Conservation (phyloP, 2,113 vertebrate genomes). For the Theristicus caerulescens region DNA sequence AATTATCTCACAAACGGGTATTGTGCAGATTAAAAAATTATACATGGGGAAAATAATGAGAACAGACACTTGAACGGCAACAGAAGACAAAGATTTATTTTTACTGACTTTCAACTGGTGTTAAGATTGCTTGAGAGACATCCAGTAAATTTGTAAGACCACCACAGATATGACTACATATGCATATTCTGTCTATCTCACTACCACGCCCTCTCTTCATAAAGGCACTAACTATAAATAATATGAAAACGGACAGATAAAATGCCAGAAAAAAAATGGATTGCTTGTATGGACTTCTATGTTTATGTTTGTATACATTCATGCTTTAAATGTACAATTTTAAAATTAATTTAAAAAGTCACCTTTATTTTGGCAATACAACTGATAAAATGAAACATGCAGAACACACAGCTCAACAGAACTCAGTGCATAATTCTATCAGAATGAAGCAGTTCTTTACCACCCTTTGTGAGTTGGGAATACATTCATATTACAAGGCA, state of each 20-base stretch:
- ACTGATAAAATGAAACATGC: constrained; percentile 70
- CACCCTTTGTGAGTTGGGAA: constrained; percentile 12
- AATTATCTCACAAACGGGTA: neutral
- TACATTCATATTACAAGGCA: constrained; percentile 68
- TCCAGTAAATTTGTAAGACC: constrained; percentile 50
- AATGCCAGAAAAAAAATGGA: neutral
- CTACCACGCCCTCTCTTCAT: constrained; percentile 52
- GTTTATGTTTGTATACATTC: constrained; percentile 52
- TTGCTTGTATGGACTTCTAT: constrained; percentile 6
- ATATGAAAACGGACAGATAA: neutral
- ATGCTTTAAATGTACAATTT: constrained; percentile 61
- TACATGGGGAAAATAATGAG: constrained; percentile 27
- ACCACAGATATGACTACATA: constrained; percentile 54
- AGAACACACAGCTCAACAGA: constrained; percentile 41
- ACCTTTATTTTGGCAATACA: constrained; percentile 63
- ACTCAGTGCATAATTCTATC: constrained; percentile 72
- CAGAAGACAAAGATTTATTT: constrained; percentile 64
- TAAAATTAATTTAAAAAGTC: constrained; percentile 41
- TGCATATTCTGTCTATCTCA: constrained; percentile 55
- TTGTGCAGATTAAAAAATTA: neutral
- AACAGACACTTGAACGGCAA: constrained; percentile 26
- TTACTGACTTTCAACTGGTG: constrained; percentile 36
- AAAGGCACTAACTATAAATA: constrained; percentile 72
- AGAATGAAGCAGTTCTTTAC: constrained; percentile 59
- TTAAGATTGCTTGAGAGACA: constrained; percentile 34